Evolutionary conservation across 2,888 invertebrate genomes (phyloP).

Genomic region (Drosophila picticornis): DNA sequence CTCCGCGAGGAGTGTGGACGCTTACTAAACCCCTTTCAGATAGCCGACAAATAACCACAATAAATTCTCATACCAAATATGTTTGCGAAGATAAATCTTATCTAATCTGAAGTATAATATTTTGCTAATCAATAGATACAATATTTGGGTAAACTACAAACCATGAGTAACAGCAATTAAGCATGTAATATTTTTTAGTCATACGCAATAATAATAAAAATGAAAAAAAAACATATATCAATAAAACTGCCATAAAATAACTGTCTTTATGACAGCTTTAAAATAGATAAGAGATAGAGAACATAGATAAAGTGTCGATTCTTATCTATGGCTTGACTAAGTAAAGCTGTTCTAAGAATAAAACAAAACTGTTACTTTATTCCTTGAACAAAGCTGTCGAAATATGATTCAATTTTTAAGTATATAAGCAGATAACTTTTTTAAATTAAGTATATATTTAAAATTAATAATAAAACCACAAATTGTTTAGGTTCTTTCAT

Average conservation of each 20-base stretch:
- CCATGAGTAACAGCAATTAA: slow-evolving; percentile 37
- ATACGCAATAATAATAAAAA: slow-evolving; percentile 4
- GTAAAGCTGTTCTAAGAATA: background rate
- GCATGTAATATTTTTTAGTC: slow-evolving; percentile 37
- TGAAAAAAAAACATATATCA: slow-evolving; percentile 9
- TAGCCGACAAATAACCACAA: slow-evolving; percentile 9
- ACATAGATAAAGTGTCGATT: too few relatives aligned
- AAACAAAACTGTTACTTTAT: background rate
- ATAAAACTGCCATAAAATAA: background rate
- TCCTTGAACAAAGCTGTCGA: background rate
- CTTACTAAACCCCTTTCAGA: slow-evolving; percentile 54
- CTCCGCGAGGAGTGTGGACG: slow-evolving; percentile 17
- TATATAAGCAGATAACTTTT: background rate
- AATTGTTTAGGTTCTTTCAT: background rate
- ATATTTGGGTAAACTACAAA: slow-evolving; percentile 19
- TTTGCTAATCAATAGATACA: slow-evolving; percentile 40
- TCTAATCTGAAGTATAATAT: slow-evolving; percentile 46
- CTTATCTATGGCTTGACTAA: background rate
- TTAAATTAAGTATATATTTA: background rate
- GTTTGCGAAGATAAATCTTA: slow-evolving; percentile 55
- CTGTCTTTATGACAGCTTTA: background rate
- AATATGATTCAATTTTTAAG: background rate
- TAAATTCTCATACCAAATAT: slow-evolving; percentile 16
- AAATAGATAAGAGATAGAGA: slow-evolving; percentile 8
- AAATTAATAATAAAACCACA: background rate